Evolutionary conservation across 1,140 invertebrate genomes (phyloP), one percentile per base, ranked within the genome.

Genomic region (Drosophila nigromelanica): DNA sequence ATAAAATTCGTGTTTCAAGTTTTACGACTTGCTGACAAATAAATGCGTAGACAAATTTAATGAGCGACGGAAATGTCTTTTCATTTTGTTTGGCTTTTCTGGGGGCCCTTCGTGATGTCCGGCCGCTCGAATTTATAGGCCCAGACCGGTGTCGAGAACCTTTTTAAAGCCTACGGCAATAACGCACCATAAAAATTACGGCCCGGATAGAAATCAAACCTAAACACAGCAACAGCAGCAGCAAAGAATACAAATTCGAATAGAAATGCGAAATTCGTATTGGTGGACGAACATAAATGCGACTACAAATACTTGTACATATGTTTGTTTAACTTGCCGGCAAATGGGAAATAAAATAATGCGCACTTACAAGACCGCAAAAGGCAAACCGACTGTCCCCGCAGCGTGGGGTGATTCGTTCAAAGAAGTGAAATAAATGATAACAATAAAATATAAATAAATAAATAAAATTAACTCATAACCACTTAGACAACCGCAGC

Each of bases 401-500:
- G 24, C 33, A 8, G 33, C 33, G 33, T 35, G 18, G 21, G 8
- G 24, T 33, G 12, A 6, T 21, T 50, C 6, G 7, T 50, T 12
- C 56, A 18, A 78, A 62, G 40, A 73, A 81, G 78, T 87, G 75
- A 87, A 81, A 86, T 87, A 89, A 87, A 87, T 87, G 76, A 82
- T 61, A 68, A 82, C 82, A 82, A 89, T 87, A 89, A 89, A 87
- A 89, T 89, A 81, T 86, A 87, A 87, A 87, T 86, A 87, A 87
- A 87, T 87, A 87, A 87, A 89, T 89, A 89, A 87, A 87, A 87
- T 87, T 87, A 87, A 87, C 82, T 86, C 82, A 86, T 87, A 86
- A 86, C 82, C 82, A 87, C 82, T 86, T 86, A 78, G 82, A 69
- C 45, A 64, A 78, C 83, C 78, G 75, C 82, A 76, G 55, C 37